Base-by-base conservation (phyloP, 2,113 vertebrate genomes). In the Lagopus muta region DNA sequence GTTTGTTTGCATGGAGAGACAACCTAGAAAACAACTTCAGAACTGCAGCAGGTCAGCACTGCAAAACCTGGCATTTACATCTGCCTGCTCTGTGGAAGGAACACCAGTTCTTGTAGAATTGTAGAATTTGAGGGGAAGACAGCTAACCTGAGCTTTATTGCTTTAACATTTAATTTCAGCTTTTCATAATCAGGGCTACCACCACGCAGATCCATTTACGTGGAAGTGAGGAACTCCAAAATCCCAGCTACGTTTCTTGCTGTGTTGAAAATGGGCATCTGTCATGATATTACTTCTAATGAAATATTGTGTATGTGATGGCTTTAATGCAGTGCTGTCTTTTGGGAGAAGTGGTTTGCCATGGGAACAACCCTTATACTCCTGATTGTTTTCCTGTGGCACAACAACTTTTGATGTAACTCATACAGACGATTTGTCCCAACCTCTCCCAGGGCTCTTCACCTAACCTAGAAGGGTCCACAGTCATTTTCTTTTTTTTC, bases 161-260 rank as follows among this genome's bases (percentile, higher is more conserved):
- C 82, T 96, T 81, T 25, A 92, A 87, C 32, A 70, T 96, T 95
- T 82, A 85, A 93, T 91, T 61, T 86, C 82, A 94, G 95, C 78
- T 94, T 97, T 96, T 93, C 64, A 30, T 94, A 91, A 96, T 96
- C 92, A 80, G 88, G 73, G 75, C 66, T 87, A 69, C 86, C 77
- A 6, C 91, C 66, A 72, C 25, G 76, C 95, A 97, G 96, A 96
- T 96, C 90, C 94, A 90, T 94, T 97, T 97, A 96, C 66, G 87
- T 92, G 92, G 72, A 91, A 97, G 96, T 94, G 77, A 93, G 91
- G 97, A 98, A 97, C 78, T 95, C 96, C 91, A 43, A 94, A 97
- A 97, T 97, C 96, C 84, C 89, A 69, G 96, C 95, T 85, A 92
- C 81, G 52, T 88, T 96, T 95, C 87, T 96, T 95, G 77, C 84